These are phyloP conservation scores for Aeoliscus strigatus DNA, from an alignment of 2,797 vertebrate species.

Conservation along the genomic window DNA sequence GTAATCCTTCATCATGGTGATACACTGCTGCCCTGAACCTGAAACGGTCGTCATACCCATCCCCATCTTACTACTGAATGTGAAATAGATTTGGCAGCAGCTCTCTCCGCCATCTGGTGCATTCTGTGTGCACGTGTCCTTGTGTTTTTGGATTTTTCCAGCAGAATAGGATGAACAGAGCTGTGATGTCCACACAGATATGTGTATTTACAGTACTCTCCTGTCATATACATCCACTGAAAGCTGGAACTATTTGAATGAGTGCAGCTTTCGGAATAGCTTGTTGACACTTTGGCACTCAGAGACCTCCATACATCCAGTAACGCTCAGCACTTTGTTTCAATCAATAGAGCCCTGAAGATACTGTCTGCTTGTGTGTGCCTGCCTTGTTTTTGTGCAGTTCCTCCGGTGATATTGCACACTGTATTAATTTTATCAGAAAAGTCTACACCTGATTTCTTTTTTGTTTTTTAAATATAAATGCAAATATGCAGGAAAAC, in stretches of 20 bases:
- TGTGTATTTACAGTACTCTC: constrained; percentile 5
- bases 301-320: too few relatives aligned
- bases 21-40: too few relatives aligned
- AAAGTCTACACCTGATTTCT: constrained; percentile 14
- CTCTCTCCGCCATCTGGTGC: constrained; percentile 61
- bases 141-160: constrained; percentile 44
- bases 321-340: too few relatives aligned
- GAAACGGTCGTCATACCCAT: too few relatives aligned
- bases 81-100: constrained; percentile 48
- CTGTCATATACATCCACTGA: too few relatives aligned
- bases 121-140: constrained; percentile 26
- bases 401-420: constrained; percentile 8
- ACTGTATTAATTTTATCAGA: constrained; percentile 20
- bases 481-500: constrained; percentile 41
- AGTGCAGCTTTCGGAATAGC: too few relatives aligned
- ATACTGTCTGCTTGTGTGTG: too few relatives aligned
- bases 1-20: too few relatives aligned
- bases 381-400: constrained; percentile 2
- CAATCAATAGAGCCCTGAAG: too few relatives aligned
- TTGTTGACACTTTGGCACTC: too few relatives aligned
- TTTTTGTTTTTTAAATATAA: constrained; percentile 23
- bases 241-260: too few relatives aligned
- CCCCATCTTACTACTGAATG: constrained; percentile 32
- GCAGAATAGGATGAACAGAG: constrained; percentile 35
- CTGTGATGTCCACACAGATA: constrained; percentile 14